Conservation (phyloP, 2,888 invertebrate genomes). For the Cerastoderma edule region DNA sequence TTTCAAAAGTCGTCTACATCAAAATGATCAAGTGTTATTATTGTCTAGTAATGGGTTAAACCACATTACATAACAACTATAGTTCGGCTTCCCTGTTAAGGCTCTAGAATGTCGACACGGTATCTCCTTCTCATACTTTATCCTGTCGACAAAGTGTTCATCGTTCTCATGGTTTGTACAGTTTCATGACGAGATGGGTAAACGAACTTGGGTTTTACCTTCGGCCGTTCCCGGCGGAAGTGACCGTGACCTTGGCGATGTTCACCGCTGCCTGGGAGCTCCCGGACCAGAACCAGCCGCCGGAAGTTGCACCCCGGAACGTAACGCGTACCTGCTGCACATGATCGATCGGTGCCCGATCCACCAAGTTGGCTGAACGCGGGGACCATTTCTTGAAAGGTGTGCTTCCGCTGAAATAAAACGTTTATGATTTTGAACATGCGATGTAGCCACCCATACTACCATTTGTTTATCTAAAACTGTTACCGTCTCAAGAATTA, state of each 20-base stretch:
- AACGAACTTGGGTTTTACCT: slow-evolving; percentile 31
- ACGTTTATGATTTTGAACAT: no score
- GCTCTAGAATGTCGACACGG: no score
- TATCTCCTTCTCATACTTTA: background rate
- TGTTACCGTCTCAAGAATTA: no score
- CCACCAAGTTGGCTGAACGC: slow-evolving; percentile 35
- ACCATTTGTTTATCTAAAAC: no score
- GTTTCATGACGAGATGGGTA: background rate
- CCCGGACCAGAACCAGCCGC: slow-evolving; percentile 46
- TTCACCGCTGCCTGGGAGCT: slow-evolving; percentile 21
- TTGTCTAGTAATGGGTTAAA: no score
- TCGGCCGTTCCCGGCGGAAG: slow-evolving; percentile 42
- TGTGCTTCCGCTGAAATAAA: slow-evolving; percentile 30
- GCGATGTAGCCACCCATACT: no score
- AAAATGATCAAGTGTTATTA: no score
- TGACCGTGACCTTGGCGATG: slow-evolving; percentile 43
- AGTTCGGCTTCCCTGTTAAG: no score
- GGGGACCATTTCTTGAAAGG: slow-evolving; percentile 37
- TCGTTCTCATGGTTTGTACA: no score
- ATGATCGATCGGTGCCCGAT: slow-evolving; percentile 43
- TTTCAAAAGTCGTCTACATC: no score
- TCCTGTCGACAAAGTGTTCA: no score
- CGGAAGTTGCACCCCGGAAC: slow-evolving; percentile 18
- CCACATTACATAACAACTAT: no score
- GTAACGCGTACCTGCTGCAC: slow-evolving; percentile 43